These are phyloP conservation scores for Patella caerulea DNA, from an alignment of 2,888 invertebrate genomes.

Conservation along the genomic window DNA sequence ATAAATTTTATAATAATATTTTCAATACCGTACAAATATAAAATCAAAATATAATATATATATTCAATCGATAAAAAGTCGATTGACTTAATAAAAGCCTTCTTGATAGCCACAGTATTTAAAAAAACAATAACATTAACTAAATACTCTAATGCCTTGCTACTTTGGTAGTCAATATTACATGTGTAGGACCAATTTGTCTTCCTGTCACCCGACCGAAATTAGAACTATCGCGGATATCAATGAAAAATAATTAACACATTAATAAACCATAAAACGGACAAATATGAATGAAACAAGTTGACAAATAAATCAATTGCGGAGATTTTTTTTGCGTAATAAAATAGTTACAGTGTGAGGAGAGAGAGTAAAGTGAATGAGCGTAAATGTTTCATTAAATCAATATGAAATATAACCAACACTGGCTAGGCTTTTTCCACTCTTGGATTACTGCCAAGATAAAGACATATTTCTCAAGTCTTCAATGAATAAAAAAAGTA, in stretches of 20 bases:
- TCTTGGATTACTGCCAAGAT: constrained; percentile 1
- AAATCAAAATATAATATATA: too few species aligned
- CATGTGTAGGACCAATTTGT: too few species aligned
- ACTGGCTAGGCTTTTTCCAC: not conserved
- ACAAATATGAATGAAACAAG: not conserved
- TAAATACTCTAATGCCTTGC: too few species aligned
- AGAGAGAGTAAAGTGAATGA: not conserved
- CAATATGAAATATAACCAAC: not conserved
- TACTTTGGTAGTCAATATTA: too few species aligned
- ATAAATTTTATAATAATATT: too few species aligned
- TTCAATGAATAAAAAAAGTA: constrained; percentile 6
- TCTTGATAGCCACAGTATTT: too few species aligned
- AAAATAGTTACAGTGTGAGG: constrained; percentile 2
- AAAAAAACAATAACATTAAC: too few species aligned
- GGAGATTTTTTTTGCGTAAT: not conserved
- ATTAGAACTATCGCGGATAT: too few species aligned
- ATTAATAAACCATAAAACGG: not conserved
- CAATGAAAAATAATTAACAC: not conserved
- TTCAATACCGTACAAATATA: too few species aligned
- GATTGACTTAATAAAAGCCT: too few species aligned
- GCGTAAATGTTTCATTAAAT: not conserved
- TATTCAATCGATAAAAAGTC: too few species aligned
- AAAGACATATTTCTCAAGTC: not conserved
- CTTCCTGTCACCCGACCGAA: too few species aligned
- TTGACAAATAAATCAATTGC: not conserved